phyloP scores from a whole-genome alignment of 2,113 vertebrate genomes.

The Salvelinus namaycush region DNA sequence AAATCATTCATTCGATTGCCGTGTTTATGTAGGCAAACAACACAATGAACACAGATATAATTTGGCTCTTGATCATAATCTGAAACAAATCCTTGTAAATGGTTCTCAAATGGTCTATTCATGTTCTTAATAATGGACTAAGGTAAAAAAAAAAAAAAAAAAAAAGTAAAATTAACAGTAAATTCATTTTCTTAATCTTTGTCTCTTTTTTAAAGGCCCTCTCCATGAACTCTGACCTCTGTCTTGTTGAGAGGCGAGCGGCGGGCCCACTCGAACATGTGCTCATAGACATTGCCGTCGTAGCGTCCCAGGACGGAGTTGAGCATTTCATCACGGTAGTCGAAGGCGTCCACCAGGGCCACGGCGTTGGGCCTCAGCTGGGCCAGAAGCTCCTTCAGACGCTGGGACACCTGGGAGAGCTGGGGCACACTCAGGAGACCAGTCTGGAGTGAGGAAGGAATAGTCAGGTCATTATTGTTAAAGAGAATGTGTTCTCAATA shows the following conservation, averaged over 20 bases:
- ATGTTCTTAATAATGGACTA: too few relatives aligned
- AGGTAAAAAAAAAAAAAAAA: too few relatives aligned
- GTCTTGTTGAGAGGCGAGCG: conserved; percentile 88
- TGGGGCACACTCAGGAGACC: conserved; percentile 82
- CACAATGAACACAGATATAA: too few relatives aligned
- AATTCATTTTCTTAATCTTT: too few relatives aligned
- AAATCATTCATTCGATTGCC: too few relatives aligned
- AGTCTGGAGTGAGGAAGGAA: conserved; percentile 69
- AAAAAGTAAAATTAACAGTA: too few relatives aligned
- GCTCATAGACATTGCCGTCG: conserved; percentile 95
- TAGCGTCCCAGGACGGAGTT: conserved; percentile 91
- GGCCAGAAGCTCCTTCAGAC: conserved; percentile 84
- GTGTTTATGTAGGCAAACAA: too few relatives aligned
- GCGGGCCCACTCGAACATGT: conserved; percentile 95
- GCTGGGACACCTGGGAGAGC: conserved; percentile 77
- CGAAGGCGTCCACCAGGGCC: conserved; percentile 90
- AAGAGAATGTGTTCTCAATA: neutral
- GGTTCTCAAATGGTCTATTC: too few relatives aligned
- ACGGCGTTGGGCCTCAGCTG: conserved; percentile 85
- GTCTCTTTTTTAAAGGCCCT: neutral
- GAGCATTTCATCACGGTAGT: conserved; percentile 81
- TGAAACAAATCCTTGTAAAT: too few relatives aligned
- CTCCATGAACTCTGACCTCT: conserved; percentile 73
- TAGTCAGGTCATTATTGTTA: too few relatives aligned
- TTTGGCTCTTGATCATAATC: too few relatives aligned